Evolutionary conservation across 2,888 invertebrate species (phyloP).

Genomic region (Ceriagrion tenellum): DNA sequence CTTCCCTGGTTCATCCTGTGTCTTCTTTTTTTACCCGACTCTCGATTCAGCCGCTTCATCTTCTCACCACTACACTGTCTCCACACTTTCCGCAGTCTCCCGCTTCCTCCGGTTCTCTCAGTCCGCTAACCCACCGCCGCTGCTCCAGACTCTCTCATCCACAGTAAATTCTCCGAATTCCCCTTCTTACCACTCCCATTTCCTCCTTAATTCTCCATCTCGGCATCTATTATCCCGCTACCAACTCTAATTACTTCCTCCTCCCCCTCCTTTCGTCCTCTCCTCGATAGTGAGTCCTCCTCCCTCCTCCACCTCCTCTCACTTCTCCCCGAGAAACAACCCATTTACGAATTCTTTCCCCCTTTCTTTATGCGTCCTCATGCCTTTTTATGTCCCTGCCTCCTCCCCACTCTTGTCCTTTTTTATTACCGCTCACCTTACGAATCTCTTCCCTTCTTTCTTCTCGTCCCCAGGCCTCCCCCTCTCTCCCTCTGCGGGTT

Average conservation of each 20-base stretch:
- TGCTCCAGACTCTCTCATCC: not conserved
- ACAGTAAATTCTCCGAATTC: constrained; percentile 8
- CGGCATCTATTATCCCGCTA: constrained; percentile 29
- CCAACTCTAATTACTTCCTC: constrained; percentile 35
- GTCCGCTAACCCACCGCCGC: not conserved
- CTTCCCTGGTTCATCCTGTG: not conserved
- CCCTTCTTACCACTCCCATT: constrained; percentile 22
- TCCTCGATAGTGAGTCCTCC: not conserved
- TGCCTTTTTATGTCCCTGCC: not conserved
- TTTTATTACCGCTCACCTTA: not conserved
- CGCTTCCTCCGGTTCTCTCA: not conserved
- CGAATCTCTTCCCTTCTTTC: not conserved
- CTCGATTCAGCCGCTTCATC: not conserved
- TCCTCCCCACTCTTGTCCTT: not conserved
- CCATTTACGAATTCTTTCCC: constrained; percentile 6
- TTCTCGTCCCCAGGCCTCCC: not conserved
- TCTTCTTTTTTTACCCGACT: not conserved
- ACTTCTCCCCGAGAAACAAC: not conserved
- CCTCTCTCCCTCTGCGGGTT: not conserved
- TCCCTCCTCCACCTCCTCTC: too few relatives aligned
- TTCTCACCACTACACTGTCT: too few relatives aligned
- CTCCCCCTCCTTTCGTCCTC: not conserved
- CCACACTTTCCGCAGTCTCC: not conserved
- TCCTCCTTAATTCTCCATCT: constrained; percentile 27
- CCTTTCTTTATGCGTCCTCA: not conserved